A percentile compares a stretch with the other conserved stretches of the same genome.
Evolutionary conservation across 2,113 vertebrate species (phyloP).

Genomic region (Oenanthe melanoleuca): DNA sequence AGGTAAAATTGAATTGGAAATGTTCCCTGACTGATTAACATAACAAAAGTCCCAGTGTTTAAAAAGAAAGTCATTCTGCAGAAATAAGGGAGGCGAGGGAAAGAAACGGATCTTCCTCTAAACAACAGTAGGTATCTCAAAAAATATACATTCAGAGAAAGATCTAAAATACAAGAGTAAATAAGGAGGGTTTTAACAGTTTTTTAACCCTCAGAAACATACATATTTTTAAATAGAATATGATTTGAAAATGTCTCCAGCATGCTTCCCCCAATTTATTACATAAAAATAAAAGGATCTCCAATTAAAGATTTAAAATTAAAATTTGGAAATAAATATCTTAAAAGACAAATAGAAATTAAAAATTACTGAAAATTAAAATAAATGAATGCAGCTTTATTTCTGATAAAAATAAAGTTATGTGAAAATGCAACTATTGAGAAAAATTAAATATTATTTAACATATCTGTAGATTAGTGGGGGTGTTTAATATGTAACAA

Average conservation of each 20-base stretch:
- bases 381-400: not conserved
- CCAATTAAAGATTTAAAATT: not conserved
- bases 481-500: not conserved
- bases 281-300: not conserved
- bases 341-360: not conserved
- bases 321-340: not conserved
- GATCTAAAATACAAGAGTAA: slow-evolving; percentile 17
- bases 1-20: slow-evolving; percentile 99
- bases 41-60: slow-evolving; percentile 95
- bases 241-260: not conserved
- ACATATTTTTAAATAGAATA: not conserved
- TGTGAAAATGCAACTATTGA: not conserved
- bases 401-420: not conserved
- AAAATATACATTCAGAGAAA: slow-evolving; percentile 30
- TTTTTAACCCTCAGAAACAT: not conserved
- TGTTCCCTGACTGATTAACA: slow-evolving; percentile 94
- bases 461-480: not conserved
- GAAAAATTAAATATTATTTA: not conserved
- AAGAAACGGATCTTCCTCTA: slow-evolving; percentile 81
- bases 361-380: not conserved
- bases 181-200: not conserved
- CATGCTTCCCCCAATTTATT: not conserved
- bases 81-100: slow-evolving; percentile 69
- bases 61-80: slow-evolving; percentile 91
- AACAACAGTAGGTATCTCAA: slow-evolving; percentile 57